A percentile compares a stretch with the other conserved stretches of the same genome.
phyloP scores from a whole-genome alignment of 2,113 vertebrate genomes.

The Ptilonorhynchus violaceus region DNA sequence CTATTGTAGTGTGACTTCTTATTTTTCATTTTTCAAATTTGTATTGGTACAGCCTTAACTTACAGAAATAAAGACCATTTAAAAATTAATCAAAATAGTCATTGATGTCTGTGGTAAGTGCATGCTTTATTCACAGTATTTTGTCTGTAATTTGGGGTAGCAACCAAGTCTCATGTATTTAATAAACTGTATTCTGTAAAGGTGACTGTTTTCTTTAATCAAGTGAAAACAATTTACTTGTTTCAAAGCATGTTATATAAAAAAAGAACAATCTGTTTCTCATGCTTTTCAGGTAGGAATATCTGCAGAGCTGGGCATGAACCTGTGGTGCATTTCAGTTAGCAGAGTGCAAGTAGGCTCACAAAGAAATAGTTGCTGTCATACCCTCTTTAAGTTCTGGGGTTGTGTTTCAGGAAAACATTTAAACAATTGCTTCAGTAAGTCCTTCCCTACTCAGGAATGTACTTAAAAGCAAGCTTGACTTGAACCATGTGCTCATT shows the following conservation, averaged over 20 bases:
- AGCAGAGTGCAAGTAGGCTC: background rate
- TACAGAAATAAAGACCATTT: slow-evolving; percentile 41
- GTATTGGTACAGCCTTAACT: slow-evolving; percentile 57
- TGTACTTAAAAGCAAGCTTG: background rate
- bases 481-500: background rate
- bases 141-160: slow-evolving; percentile 58
- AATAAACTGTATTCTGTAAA: slow-evolving; percentile 70
- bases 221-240: background rate
- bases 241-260: background rate
- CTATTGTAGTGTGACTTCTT: slow-evolving; percentile 45
- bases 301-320: background rate
- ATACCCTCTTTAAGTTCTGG: background rate
- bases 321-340: background rate
- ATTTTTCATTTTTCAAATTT: background rate
- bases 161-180: slow-evolving; percentile 34
- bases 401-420: background rate
- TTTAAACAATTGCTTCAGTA: background rate
- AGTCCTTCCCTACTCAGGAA: background rate
- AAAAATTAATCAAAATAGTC: slow-evolving; percentile 38
- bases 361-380: background rate
- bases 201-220: slow-evolving; percentile 42
- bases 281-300: background rate
- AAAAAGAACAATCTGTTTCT: background rate
- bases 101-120: slow-evolving; percentile 43
- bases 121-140: slow-evolving; percentile 63